phyloP scores from a whole-genome alignment of 1,140 invertebrate species.

The Ericerus pela region DNA sequence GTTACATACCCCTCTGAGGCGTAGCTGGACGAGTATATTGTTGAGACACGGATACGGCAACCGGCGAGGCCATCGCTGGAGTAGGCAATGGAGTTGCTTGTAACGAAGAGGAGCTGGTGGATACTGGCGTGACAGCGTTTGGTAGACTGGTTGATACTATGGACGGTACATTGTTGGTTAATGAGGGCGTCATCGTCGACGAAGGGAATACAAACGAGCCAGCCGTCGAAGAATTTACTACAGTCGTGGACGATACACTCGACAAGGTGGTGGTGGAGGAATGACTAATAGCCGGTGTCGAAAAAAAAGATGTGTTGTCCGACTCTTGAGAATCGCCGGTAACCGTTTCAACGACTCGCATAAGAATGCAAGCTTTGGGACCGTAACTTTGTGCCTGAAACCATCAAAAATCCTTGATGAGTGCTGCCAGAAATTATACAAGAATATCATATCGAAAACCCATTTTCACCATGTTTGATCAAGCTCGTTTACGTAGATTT shows the following conservation, averaged over 20 bases:
- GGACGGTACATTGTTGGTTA: background rate
- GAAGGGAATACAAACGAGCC: background rate
- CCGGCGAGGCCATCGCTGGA: conserved; percentile 20
- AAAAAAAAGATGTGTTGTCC: conserved; percentile 15
- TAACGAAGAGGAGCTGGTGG: conserved; percentile 13
- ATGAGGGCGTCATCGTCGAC: background rate
- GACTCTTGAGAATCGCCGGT: conserved; percentile 29
- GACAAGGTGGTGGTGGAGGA: conserved; percentile 3
- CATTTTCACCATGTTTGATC: background rate
- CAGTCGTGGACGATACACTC: background rate
- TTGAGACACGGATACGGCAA: conserved; percentile 14
- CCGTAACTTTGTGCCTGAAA: conserved; percentile 81
- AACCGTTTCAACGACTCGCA: conserved; percentile 88
- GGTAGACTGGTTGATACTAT: background rate
- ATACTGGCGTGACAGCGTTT: background rate
- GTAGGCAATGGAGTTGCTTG: conserved; percentile 17
- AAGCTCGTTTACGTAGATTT: too few relatives aligned
- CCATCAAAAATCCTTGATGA: background rate
- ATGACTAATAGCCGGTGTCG: conserved; percentile 8
- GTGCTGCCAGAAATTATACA: conserved; percentile 7
- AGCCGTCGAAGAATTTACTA: conserved; percentile 2
- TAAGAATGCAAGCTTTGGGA: conserved; percentile 81
- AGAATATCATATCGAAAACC: background rate
- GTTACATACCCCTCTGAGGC: background rate
- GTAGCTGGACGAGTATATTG: background rate